Base-by-base conservation (phyloP, 2,888 invertebrate genomes). In the Pinctada fucata region DNA sequence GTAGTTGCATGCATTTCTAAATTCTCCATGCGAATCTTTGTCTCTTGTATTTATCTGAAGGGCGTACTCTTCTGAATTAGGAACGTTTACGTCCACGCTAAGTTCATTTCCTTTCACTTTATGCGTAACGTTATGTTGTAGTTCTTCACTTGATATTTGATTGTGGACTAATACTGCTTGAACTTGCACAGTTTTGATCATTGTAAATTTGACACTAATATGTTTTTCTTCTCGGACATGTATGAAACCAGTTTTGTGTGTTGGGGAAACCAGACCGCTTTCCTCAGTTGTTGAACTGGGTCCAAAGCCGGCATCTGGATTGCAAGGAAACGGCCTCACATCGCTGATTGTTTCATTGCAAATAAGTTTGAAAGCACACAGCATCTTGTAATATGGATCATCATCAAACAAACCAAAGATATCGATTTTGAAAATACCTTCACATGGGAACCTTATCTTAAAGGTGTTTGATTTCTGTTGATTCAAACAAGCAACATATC, bases 221-320 rank as follows among this genome's bases (percentile, higher is more conserved):
- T 81, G 66, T 49, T 76, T 76, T 2, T 75, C 66, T 1, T 78
- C 78, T 3, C 65, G 49, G 3, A 83, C 75, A 52, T 80, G 79
- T 2, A 86, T 83, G 0, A 84, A 51, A 2, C 84, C 86, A 16
- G 72, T 65, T 65, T 75, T 75, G 31, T 86, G 86, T 0, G 84
- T 81, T 48, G 75, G 79, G 0, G 82, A 78, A 0, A 75, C 80
- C 3, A 85, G 6, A 3, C 86, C 86, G 2, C 80, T 79, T 10
- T 75, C 16, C 48, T 76, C 82, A 0, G 84, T 83, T n/a, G 79
- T 79, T n/a, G 63, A 47, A 31, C 67, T 84, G 1, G 86, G 86
- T 8, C 86, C 86, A 51, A 80, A 86, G 0, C 86, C 86, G 47
- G 82, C 67, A 45, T 75, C 85, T 2, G 84, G 83, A 49, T 82